These are phyloP conservation scores for Galagoides demidoff DNA, from an alignment of 2,797 vertebrate species.

Conservation along the genomic window DNA sequence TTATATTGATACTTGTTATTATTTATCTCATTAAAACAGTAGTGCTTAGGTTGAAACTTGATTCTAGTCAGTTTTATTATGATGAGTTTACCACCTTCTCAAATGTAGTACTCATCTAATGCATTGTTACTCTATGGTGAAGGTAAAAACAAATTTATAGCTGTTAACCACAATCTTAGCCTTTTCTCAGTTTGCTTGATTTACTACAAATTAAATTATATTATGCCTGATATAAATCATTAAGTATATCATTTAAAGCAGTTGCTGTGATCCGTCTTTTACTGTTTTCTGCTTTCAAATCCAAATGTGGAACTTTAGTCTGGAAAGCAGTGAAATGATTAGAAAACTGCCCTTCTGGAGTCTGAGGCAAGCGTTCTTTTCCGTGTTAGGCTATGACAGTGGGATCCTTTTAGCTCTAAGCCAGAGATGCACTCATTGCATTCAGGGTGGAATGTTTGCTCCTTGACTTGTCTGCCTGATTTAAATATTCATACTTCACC, in stretches of 20 bases:
- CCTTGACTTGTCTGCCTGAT: conserved; percentile 81
- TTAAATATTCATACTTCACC: conserved; percentile 87
- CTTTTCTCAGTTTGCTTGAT: conserved; percentile 76
- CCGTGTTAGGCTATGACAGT: conserved; percentile 62
- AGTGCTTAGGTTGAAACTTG: conserved; percentile 63
- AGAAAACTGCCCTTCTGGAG: conserved; percentile 75
- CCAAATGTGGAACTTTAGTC: conserved; percentile 68
- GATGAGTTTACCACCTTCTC: conserved; percentile 65
- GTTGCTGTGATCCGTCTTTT: conserved; percentile 76
- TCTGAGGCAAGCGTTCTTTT: conserved; percentile 66
- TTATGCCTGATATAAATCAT: conserved; percentile 80
- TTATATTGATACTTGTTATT: conserved; percentile 64
- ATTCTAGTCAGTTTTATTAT: conserved; percentile 56
- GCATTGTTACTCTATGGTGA: conserved; percentile 61
- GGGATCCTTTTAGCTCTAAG: conserved; percentile 45
- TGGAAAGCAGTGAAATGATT: conserved; percentile 69
- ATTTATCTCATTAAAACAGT: conserved; percentile 60
- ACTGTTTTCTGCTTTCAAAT: conserved; percentile 69
- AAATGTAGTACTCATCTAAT: not conserved
- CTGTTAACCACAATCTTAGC: conserved; percentile 75
- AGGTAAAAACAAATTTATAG: conserved; percentile 69
- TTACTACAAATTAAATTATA: conserved; percentile 84
- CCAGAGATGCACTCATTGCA: conserved; percentile 17
- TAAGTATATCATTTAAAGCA: conserved; percentile 80
- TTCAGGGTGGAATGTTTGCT: conserved; percentile 78